These are phyloP conservation scores for Amblyteles armatorius DNA, from an alignment of 2,888 invertebrate species.

Conservation along the genomic window DNA sequence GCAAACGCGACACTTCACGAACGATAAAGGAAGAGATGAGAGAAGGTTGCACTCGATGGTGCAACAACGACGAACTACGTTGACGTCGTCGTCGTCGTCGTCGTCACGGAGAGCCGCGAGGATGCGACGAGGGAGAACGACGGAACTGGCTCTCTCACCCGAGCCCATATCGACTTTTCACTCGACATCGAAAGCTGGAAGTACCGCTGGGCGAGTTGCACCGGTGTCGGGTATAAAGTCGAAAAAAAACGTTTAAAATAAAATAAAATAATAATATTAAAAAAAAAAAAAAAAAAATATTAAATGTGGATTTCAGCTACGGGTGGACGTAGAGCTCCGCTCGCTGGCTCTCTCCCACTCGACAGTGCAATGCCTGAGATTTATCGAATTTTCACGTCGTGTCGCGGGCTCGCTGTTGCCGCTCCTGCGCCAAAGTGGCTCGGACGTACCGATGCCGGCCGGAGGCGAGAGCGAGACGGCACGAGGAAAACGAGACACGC, in stretches of 20 bases:
- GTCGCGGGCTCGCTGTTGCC: slow-evolving; percentile 20
- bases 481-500: slow-evolving; percentile 45
- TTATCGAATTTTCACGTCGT: slow-evolving; percentile 66
- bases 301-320: slow-evolving; percentile 22
- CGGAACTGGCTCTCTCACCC: slow-evolving; percentile 16
- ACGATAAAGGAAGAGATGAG: slow-evolving; percentile 3
- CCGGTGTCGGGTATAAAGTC: slow-evolving; percentile 15
- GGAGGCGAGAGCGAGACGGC: neutral
- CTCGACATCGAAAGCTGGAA: slow-evolving; percentile 51
- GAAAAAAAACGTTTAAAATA: slow-evolving; percentile 25
- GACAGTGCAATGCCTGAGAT: slow-evolving; percentile 46
- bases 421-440: slow-evolving; percentile 58
- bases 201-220: slow-evolving; percentile 21
- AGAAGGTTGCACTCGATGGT: neutral
- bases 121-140: slow-evolving; percentile 11
- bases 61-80: slow-evolving; percentile 20
- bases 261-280: no score
- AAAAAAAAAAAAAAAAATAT: no score
- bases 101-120: slow-evolving; percentile 34
- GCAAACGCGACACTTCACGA: neutral
- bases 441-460: slow-evolving; percentile 30
- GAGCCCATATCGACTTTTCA: slow-evolving; percentile 55
- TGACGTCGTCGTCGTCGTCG: slow-evolving; percentile 30
- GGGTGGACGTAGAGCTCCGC: neutral
- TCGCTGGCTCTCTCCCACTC: slow-evolving; percentile 33